Percentiles rank a stretch among this genome's conserved stretches.
phyloP scores from a whole-genome alignment of 2,797 vertebrate species.

The Synaphobranchus kaupii region DNA sequence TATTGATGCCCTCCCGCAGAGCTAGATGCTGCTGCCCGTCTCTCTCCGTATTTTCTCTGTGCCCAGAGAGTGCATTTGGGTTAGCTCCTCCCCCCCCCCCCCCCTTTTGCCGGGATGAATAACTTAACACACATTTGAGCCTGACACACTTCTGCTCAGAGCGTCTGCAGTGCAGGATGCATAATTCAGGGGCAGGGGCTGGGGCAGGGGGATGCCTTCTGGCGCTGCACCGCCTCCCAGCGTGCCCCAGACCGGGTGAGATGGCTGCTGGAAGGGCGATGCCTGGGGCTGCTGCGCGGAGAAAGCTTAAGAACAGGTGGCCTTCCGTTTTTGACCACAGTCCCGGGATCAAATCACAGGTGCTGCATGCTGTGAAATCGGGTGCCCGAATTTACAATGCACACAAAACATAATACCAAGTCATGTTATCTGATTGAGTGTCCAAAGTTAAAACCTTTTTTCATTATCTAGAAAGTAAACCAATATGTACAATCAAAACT shows the following conservation, averaged over 20 bases:
- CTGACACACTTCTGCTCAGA: conserved; percentile 67
- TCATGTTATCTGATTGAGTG: not conserved
- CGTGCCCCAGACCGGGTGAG: conserved; percentile 47
- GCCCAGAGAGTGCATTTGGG: conserved; percentile 58
- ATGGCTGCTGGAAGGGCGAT: conserved; percentile 8
- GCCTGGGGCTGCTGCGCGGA: not conserved
- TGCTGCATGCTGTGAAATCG: not conserved
- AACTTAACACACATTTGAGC: conserved; percentile 73
- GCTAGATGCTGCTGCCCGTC: conserved; percentile 58
- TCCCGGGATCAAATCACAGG: not conserved
- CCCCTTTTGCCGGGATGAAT: conserved; percentile 54
- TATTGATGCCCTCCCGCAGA: conserved; percentile 68
- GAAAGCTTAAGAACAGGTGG: conserved; percentile 11
- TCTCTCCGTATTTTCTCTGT: conserved; percentile 59
- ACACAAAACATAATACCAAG: not conserved
- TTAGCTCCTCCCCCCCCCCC: conserved; percentile 37
- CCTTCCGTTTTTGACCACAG: not conserved
- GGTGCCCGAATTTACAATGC: not conserved
- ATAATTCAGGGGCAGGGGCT: conserved; percentile 65
- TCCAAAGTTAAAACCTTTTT: not conserved
- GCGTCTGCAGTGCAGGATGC: conserved; percentile 59
- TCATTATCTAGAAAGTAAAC: not conserved
- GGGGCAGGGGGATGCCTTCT: conserved; percentile 45
- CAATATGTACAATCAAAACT: not conserved
- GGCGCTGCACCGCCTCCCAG: conserved; percentile 36